Evolutionary conservation across 2,888 invertebrate species (phyloP), one percentile per base, ranked within the genome.

Genomic region (Candidula unifasciata): DNA sequence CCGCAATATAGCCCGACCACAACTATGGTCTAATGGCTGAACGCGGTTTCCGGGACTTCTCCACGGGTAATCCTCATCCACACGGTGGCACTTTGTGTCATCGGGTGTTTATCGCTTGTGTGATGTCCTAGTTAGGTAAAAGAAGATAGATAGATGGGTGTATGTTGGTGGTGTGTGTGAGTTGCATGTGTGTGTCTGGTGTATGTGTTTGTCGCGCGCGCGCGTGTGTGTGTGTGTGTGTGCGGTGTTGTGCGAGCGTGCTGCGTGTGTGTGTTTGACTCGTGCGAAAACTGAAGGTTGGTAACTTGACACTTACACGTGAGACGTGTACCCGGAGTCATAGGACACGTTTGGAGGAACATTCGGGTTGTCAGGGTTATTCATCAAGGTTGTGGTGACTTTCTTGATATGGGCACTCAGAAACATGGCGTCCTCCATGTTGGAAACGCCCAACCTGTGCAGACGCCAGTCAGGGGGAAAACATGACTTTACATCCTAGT

Each of bases 381-480:
- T 37, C 33, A 79, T 60, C 2, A 33, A n/a, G 60, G 10, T 71
- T 0, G 79, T 30, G 2, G 79, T 60, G 2, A 44, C 44, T 44
- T 57, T 35, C 10, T 35, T 83, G 54, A 83, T 83, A 0, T 37
- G 6, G 8, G n/a, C 44, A 33, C 68, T 57, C 30, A 83, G 33
- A n/a, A 57, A 35, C 6, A 83, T 71, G 30, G 83, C 83, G 60
- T 83, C 83, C 21, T 71, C 66, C 83, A 83, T 83, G 2, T 60
- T 68, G 1, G 57, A 2, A 24, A 83, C 79, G 16, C 83, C 83
- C 13, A 83, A 24, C 57, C 83, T 83, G 79, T 6, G 33, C 24
- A 64, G 3, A 6, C 3, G n/a, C n/a, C n/a, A 68, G 68, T 3
- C 5, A 8, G 16, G 21, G 44, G 6, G 44, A 44, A 44, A 44